Evolutionary conservation across 2,797 vertebrate genomes (phyloP).

Genomic region (Anomalospiza imberbis): DNA sequence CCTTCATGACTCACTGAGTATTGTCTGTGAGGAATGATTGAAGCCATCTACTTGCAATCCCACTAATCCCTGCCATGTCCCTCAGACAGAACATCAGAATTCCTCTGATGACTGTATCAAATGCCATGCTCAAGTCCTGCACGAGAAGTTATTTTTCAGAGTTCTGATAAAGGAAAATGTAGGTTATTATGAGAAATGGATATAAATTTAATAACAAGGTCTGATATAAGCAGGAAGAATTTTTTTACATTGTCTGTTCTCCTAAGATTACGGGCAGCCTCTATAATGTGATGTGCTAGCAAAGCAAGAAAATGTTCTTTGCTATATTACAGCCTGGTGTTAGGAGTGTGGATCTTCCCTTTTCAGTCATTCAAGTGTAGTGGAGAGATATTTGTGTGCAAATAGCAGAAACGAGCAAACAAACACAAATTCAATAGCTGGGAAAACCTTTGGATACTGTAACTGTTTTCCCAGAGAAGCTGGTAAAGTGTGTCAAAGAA

Average conservation of each 20-base stretch:
- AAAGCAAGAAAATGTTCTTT: constrained; percentile 57
- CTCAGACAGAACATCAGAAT: constrained; percentile 33
- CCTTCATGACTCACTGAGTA: constrained; percentile 40
- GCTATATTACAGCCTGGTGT: constrained; percentile 34
- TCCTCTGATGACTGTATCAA: constrained; percentile 35
- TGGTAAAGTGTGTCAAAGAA: neutral
- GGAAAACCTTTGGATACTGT: constrained; percentile 10
- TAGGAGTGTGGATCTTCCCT: constrained; percentile 28
- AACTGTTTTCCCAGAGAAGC: constrained; percentile 5
- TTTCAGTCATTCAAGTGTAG: constrained; percentile 26
- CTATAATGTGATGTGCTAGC: constrained; percentile 58
- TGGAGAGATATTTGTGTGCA: constrained; percentile 52
- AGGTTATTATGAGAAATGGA: constrained; percentile 64
- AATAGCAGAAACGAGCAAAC: constrained; percentile 48
- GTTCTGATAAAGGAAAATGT: constrained; percentile 47
- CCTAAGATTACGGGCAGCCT: constrained; percentile 55
- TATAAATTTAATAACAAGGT: constrained; percentile 68
- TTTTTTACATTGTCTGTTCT: constrained; percentile 66
- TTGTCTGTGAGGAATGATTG: constrained; percentile 44
- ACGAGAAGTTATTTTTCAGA: constrained; percentile 44
- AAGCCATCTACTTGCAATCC: constrained; percentile 48
- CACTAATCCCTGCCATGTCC: constrained; percentile 48
- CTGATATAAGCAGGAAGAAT: constrained; percentile 57
- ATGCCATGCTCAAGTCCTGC: constrained; percentile 28
- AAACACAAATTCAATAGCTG: constrained; percentile 44